Evolutionary conservation across 2,113 vertebrate species (phyloP).

Genomic region (Tyrannus savana): DNA sequence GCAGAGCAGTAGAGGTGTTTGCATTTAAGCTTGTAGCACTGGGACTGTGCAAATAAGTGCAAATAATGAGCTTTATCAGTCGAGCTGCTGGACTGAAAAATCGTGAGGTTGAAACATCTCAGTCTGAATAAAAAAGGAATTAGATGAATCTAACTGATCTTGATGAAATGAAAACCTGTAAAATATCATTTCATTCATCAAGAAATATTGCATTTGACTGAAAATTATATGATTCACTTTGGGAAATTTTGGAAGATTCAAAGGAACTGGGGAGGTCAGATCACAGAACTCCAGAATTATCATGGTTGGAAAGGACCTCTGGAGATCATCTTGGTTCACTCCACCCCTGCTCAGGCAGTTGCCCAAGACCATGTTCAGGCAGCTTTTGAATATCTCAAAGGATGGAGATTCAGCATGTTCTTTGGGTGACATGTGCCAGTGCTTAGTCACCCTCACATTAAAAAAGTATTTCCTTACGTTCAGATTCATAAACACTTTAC

Average conservation of each 20-base stretch:
- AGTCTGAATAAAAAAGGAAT: neutral
- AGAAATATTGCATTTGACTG: neutral
- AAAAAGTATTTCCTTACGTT: neutral
- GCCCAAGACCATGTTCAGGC: neutral
- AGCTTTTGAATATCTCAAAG: neutral
- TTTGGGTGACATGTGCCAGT: neutral
- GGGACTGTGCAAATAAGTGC: neutral
- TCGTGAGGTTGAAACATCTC: neutral
- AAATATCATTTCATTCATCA: neutral
- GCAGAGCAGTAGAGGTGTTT: neutral
- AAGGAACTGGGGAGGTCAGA: neutral
- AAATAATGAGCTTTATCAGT: neutral
- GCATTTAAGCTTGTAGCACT: neutral
- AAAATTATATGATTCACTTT: neutral
- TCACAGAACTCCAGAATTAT: neutral
- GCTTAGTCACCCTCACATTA: neutral
- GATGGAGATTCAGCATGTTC: neutral
- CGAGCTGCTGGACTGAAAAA: neutral
- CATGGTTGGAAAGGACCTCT: neutral
- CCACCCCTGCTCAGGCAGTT: neutral
- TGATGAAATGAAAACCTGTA: neutral
- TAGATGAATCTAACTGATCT: neutral
- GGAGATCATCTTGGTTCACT: neutral
- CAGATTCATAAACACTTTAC: neutral
- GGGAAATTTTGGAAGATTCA: neutral